Evolutionary conservation across 2,888 invertebrate species (phyloP).

Genomic region (Platycheirus albimanus): DNA sequence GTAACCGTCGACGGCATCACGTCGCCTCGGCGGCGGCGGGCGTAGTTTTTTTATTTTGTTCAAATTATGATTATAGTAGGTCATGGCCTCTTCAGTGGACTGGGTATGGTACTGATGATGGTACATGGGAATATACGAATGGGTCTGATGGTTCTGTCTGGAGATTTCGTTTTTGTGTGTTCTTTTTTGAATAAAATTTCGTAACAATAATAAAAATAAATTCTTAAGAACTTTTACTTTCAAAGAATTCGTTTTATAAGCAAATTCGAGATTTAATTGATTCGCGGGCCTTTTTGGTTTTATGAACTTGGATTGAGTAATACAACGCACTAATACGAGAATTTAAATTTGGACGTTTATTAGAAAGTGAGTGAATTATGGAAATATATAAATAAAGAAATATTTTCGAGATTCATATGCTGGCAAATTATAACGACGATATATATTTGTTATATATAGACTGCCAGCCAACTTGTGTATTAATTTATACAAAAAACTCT

Average conservation of each 20-base stretch:
- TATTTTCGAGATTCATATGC: too few relatives aligned
- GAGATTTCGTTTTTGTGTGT: slow-evolving; percentile 28
- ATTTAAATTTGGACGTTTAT: neutral
- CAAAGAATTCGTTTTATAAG: slow-evolving; percentile 22
- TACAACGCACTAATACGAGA: neutral
- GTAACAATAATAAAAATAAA: slow-evolving; percentile 55
- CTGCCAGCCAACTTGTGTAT: too few relatives aligned
- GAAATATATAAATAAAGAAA: too few relatives aligned
- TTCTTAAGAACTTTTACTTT: slow-evolving; percentile 71
- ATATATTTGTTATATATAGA: too few relatives aligned
- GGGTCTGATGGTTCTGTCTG: slow-evolving; percentile 32
- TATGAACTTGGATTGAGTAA: slow-evolving; percentile 8
- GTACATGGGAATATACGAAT: slow-evolving; percentile 30
- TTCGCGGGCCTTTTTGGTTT: neutral
- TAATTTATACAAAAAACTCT: too few relatives aligned
- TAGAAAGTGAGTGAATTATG: slow-evolving; percentile 10
- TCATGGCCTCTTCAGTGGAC: slow-evolving; percentile 61
- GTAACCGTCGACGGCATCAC: slow-evolving; percentile 27
- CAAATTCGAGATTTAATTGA: slow-evolving; percentile 1
- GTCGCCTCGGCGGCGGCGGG: neutral
- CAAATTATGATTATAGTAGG: slow-evolving; percentile 70
- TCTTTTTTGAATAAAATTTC: slow-evolving; percentile 65
- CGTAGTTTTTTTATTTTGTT: slow-evolving; percentile 10
- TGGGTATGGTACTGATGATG: slow-evolving; percentile 33
- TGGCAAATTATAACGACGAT: too few relatives aligned